Percentiles rank a stretch among this genome's conserved stretches.
phyloP scores from a whole-genome alignment of 2,113 vertebrate species.

The Eulemur rufifrons region DNA sequence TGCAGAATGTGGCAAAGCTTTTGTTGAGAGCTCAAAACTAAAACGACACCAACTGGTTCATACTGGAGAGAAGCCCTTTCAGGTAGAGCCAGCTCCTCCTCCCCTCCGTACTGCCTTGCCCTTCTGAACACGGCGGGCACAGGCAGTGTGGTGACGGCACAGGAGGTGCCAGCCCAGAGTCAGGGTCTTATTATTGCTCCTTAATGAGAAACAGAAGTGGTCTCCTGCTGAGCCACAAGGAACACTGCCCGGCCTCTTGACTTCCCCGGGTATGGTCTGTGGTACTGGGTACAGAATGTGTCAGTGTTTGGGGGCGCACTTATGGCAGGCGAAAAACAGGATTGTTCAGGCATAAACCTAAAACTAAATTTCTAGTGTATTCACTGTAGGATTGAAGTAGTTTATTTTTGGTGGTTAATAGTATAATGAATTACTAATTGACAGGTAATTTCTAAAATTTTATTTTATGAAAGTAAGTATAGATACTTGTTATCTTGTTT shows the following conservation, averaged over 20 bases:
- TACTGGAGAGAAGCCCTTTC: conserved; percentile 99
- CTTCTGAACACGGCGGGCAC: background rate
- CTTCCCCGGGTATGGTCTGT: rapidly evolving
- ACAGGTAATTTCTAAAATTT: no score
- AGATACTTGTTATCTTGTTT: background rate
- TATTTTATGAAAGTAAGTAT: background rate
- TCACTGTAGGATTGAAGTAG: background rate
- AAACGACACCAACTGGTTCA: conserved; percentile 99
- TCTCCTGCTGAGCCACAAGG: rapidly evolving
- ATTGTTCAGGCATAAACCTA: background rate
- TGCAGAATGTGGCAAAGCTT: conserved; percentile 98
- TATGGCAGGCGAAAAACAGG: background rate
- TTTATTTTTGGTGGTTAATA: background rate
- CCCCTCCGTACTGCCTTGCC: background rate
- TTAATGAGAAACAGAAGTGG: rapidly evolving
- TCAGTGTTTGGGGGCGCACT: rapidly evolving
- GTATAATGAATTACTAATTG: background rate
- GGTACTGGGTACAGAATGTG: rapidly evolving
- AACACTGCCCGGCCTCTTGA: rapidly evolving
- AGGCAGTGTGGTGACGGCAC: rapidly evolving
- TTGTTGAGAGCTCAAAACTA: conserved; percentile 98
- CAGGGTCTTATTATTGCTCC: rapidly evolving
- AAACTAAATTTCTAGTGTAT: no score
- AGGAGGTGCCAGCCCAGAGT: background rate
- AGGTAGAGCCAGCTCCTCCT: conserved; percentile 84